Base-by-base conservation (phyloP, 1,140 invertebrate genomes). In the Ceratina australensis region DNA sequence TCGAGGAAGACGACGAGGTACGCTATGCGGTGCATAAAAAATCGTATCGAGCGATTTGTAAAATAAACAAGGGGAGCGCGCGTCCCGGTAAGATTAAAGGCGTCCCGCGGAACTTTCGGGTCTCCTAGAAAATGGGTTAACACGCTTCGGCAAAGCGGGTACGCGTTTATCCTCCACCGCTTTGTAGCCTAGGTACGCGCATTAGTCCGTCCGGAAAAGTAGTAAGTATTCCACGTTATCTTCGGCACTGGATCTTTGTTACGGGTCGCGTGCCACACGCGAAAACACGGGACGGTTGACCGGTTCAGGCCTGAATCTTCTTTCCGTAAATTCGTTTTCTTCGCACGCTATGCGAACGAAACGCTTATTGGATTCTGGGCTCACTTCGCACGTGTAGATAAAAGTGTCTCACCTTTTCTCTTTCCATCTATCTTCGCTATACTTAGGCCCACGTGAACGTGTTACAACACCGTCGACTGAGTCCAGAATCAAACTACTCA, bases 41-140 rank as follows among this genome's bases (percentile, higher is more conserved):
- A 42, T 42, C 33, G 33, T 26, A 57, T 72, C 61, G 12, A 28
- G 20, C 57, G 59, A 72, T 64, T 72, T 18, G 20, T 20, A 24
- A 10, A 5, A 18, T 24, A 47, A 74, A 65, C 54, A 18, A 15
- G 7, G 57, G 64, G 15, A 22, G 18, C 10, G 65, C 26, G n/a
- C 16, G 12, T 13, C 0, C 5, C 18, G 47, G 13, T 42, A 59
- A 61, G 66, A 76, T 76, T 61, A 76, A 76, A 69, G 54, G 22
- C 24, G 20, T 47, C 15, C 22, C 60, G 1, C 16, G 50, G 33
- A n/a, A 26, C 20, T 65, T 74, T 66, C 20, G 50, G 56, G 47
- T 57, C 56, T 18, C 22, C 7, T 16, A 33, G n/a, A 57, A 74
- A 74, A 74, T 66, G 72, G 72, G 72, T 66, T 66, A 56, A 2